Conservation (phyloP, 2,797 vertebrate genomes). For the Moxostoma hubbsi region DNA sequence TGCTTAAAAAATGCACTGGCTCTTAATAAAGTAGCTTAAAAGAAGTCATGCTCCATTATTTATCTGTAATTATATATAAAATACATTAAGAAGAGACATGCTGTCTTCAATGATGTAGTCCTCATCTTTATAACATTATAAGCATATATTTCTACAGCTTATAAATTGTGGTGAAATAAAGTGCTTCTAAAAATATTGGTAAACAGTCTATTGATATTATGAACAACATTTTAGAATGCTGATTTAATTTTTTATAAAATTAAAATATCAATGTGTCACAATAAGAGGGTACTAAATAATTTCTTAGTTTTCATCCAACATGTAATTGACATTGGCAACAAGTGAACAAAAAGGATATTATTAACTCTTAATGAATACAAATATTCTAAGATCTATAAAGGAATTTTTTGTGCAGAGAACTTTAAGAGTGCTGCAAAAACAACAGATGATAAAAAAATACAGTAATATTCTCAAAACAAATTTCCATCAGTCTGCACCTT, state of each 20-base stretch:
- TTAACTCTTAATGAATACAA: constrained; percentile 23
- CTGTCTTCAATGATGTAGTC: constrained; percentile 25
- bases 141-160: no score
- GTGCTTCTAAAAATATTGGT: constrained; percentile 20
- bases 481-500: neutral
- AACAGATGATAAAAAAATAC: constrained; percentile 11
- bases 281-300: neutral
- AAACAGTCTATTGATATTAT: constrained; percentile 22
- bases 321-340: constrained; percentile 5
- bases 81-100: constrained; percentile 40
- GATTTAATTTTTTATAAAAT: constrained; percentile 8
- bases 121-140: constrained; percentile 10
- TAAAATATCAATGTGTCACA: constrained; percentile 12
- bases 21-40: constrained; percentile 31
- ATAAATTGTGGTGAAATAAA: neutral
- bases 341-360: constrained; percentile 19
- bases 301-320: neutral
- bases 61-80: constrained; percentile 21
- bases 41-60: constrained; percentile 35
- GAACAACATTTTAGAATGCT: constrained; percentile 6
- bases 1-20: constrained; percentile 24
- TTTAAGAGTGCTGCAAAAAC: neutral
- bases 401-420: neutral
- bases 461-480: constrained; percentile 20
- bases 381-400: neutral